Base-by-base conservation (phyloP, 1,140 invertebrate species). In the Physella acuta region DNA sequence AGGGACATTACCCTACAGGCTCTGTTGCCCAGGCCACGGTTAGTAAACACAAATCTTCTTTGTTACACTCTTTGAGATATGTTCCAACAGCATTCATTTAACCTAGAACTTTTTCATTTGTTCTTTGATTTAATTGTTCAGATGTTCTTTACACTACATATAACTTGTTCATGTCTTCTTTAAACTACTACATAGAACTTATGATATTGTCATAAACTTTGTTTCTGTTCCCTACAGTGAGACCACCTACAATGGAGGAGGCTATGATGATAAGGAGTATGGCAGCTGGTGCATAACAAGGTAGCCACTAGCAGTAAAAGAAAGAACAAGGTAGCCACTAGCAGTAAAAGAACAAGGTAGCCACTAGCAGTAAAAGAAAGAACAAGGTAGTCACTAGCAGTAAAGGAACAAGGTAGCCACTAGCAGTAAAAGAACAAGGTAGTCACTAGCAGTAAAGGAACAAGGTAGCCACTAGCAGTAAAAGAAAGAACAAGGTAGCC, bases 221-320 rank as follows among this genome's bases (percentile, higher is more conserved):
- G n/a, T n/a, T n/a, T n/a, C n/a, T n/a, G n/a, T n/a, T 62, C n/a
- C 39, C 37, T 17, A 24, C 60, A 62, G 60, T 62, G 36, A 49
- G n/a, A 37, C 33, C 60, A 30, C 60, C 60, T 20, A 62, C 60
- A 39, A 62, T 62, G 60, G 8, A 62, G 33, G 60, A 62, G 39
- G 60, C 60, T 36, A 62, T 62, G 60, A 62, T 62, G 60, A 17
- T 62, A n/a, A 30, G 28, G 34, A 62, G 60, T 39, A 62, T 62
- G 60, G n/a, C 26, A 28, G 56, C 56, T 16, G 30, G 16, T 11
- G 39, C 39, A 8, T 44, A 44, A 44, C 20, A n/a, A n/a, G n/a
- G n/a, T n/a, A n/a, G n/a, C n/a, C n/a, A n/a, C n/a, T n/a, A n/a
- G n/a, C n/a, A n/a, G n/a, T n/a, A n/a, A n/a, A n/a, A n/a, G n/a